phyloP scores from a whole-genome alignment of 2,113 vertebrate genomes.

The Talpa occidentalis region DNA sequence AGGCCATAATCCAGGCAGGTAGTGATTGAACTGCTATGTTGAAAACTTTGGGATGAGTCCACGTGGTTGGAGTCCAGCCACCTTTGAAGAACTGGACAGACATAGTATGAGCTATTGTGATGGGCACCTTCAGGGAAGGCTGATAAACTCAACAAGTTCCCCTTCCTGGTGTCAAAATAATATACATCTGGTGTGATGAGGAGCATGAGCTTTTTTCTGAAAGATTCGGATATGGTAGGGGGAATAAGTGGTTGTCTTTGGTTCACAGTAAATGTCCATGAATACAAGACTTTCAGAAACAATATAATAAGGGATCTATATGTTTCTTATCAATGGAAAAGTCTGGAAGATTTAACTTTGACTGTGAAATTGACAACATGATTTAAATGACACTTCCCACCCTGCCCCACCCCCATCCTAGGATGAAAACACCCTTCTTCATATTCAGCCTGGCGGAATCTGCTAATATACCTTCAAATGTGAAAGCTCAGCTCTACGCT shows the following conservation, averaged over 20 bases:
- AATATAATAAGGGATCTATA: rapidly evolving
- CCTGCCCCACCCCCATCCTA: slow-evolving; percentile 72
- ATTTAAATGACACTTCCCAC: neutral
- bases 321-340: neutral
- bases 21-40: slow-evolving; percentile 83
- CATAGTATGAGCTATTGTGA: rapidly evolving
- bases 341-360: neutral
- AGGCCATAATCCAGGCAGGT: neutral
- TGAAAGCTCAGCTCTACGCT: slow-evolving; percentile 90
- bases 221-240: neutral
- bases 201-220: neutral
- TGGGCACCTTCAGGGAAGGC: neutral
- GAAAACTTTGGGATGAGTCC: slow-evolving; percentile 65
- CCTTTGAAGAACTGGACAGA: neutral
- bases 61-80: neutral
- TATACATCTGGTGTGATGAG: neutral
- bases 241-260: neutral
- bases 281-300: neutral
- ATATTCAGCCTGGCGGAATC: slow-evolving; percentile 95
- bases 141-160: neutral
- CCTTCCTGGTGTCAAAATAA: neutral
- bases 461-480: slow-evolving; percentile 82
- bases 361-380: neutral
- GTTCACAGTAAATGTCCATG: neutral
- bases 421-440: slow-evolving; percentile 99